Evolutionary conservation across 2,888 invertebrate species (phyloP).

Genomic region (Aphodius granarius): DNA sequence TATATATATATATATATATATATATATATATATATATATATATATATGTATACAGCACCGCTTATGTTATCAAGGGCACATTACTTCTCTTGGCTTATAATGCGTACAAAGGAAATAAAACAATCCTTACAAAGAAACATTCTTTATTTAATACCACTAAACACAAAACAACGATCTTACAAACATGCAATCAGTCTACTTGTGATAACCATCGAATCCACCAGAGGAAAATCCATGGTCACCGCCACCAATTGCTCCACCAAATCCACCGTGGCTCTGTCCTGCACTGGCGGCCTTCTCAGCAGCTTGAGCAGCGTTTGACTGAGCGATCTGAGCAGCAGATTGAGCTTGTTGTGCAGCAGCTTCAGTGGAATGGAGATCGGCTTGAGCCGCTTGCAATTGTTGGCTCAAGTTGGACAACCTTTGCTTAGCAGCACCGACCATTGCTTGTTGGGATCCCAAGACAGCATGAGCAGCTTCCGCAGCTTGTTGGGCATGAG

Average conservation of each 20-base stretch:
- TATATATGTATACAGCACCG: too few relatives aligned
- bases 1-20: too few relatives aligned
- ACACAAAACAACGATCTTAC: conserved; percentile 13
- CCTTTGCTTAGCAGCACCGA: conserved; percentile 72
- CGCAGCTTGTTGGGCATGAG: conserved; percentile 74
- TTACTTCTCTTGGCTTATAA: too few relatives aligned
- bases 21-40: too few relatives aligned
- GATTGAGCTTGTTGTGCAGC: conserved; percentile 72
- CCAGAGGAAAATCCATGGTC: conserved; percentile 23
- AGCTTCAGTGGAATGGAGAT: conserved; percentile 75
- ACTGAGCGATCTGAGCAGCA: conserved; percentile 73
- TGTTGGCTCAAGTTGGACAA: conserved; percentile 69
- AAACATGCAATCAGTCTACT: conserved; percentile 15
- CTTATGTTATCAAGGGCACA: too few relatives aligned
- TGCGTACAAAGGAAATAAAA: not conserved
- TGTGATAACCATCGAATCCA: conserved; percentile 19
- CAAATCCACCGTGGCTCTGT: not conserved
- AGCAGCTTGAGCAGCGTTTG: conserved; percentile 73
- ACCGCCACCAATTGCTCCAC: conserved; percentile 7
- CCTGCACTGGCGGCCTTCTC: conserved; percentile 22
- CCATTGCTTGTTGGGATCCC: conserved; percentile 74
- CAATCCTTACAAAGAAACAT: not conserved
- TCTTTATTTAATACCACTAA: conserved; percentile 8
- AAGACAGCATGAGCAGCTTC: conserved; percentile 75
- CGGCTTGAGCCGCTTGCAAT: conserved; percentile 68